These are phyloP conservation scores for Odocoileus virginianus DNA, from an alignment of 2,113 vertebrate genomes.

Conservation along the genomic window DNA sequence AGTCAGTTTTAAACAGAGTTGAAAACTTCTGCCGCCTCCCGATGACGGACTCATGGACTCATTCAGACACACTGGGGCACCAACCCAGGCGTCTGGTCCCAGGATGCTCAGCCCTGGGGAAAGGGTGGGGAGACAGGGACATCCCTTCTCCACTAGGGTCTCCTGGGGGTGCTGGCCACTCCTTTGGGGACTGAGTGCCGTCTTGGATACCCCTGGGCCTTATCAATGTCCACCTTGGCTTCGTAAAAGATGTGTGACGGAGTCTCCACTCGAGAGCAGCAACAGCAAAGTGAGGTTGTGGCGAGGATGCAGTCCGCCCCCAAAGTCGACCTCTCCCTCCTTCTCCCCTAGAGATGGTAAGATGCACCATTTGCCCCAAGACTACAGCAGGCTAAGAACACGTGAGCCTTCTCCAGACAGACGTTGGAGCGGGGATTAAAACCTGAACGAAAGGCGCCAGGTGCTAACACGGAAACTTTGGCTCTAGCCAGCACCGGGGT, in stretches of 20 bases:
- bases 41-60: rapidly evolving
- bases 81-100: background rate
- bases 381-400: rapidly evolving
- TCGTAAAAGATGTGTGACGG: rapidly evolving
- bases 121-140: rapidly evolving
- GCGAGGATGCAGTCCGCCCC: rapidly evolving
- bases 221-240: background rate
- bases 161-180: background rate
- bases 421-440: rapidly evolving
- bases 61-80: background rate
- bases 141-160: background rate
- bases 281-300: rapidly evolving
- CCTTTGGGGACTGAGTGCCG: rapidly evolving
- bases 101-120: background rate
- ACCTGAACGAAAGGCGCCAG: rapidly evolving
- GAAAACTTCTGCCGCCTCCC: too few relatives aligned
- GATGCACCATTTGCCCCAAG: background rate
- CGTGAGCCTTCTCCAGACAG: background rate
- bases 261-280: rapidly evolving
- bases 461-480: rapidly evolving
- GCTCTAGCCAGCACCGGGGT: rapidly evolving
- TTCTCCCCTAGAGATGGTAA: background rate
- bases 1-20: too few relatives aligned
- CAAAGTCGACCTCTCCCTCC: background rate
- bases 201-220: background rate